phyloP scores from a whole-genome alignment of 2,797 vertebrate genomes.

The Pangasius macronema region DNA sequence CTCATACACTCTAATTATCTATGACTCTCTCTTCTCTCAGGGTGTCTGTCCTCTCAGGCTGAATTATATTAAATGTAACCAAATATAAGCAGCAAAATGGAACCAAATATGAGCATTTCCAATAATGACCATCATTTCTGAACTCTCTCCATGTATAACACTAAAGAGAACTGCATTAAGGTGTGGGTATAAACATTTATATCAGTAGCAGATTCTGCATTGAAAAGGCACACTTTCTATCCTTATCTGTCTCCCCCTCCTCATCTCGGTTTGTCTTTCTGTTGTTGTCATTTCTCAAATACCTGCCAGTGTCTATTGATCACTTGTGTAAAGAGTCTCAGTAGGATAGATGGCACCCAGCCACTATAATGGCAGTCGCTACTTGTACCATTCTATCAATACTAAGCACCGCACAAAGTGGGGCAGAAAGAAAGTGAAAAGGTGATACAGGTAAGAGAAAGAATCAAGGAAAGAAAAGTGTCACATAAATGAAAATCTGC shows the following conservation, averaged over 20 bases:
- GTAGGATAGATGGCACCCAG: conserved; percentile 78
- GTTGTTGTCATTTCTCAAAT: conserved; percentile 24
- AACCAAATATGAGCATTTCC: background rate
- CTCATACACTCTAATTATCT: background rate
- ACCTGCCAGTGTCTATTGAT: conserved; percentile 75
- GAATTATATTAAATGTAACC: background rate
- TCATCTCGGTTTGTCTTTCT: background rate
- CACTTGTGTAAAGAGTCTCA: conserved; percentile 79
- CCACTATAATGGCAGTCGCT: conserved; percentile 50
- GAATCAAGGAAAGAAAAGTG: background rate
- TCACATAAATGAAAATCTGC: background rate
- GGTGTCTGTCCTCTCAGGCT: background rate
- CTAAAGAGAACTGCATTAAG: background rate
- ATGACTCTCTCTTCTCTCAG: background rate
- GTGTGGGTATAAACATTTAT: background rate
- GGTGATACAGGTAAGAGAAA: background rate
- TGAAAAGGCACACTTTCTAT: background rate
- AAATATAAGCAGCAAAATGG: background rate
- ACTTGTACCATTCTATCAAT: background rate
- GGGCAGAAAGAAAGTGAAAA: background rate
- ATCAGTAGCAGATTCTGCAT: background rate
- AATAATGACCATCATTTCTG: background rate
- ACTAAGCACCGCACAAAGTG: background rate
- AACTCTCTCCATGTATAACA: background rate
- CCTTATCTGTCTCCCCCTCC: background rate